These are phyloP conservation scores for Lagopus leucura DNA, from an alignment of 2,113 vertebrate species.

Conservation along the genomic window DNA sequence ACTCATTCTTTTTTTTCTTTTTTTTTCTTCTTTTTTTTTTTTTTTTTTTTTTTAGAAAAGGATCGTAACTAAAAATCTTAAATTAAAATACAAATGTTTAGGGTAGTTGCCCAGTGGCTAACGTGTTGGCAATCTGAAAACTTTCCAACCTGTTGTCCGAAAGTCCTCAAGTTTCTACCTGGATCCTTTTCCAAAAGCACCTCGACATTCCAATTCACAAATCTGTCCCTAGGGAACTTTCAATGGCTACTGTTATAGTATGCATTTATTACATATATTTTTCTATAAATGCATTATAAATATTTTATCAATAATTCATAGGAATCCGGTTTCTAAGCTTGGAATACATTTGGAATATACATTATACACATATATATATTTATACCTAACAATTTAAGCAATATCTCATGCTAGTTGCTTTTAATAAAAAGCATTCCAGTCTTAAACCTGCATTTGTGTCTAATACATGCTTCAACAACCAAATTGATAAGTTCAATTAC, in stretches of 20 bases:
- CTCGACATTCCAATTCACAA: slow-evolving; percentile 51
- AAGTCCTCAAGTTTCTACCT: slow-evolving; percentile 55
- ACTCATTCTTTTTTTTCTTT: slow-evolving; percentile 31
- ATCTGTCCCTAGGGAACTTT: slow-evolving; percentile 71
- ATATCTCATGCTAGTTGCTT: slow-evolving; percentile 84
- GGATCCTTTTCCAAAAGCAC: slow-evolving; percentile 71
- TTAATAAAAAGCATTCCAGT: slow-evolving; percentile 82
- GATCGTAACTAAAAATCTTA: slow-evolving; percentile 71
- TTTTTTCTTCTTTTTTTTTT: background rate
- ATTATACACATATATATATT: slow-evolving; percentile 82
- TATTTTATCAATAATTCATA: slow-evolving; percentile 82
- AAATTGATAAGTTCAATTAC: slow-evolving; percentile 65
- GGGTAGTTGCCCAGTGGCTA: slow-evolving; percentile 81
- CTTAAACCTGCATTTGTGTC: slow-evolving; percentile 75
- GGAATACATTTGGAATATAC: slow-evolving; percentile 84
- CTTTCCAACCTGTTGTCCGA: slow-evolving; percentile 23
- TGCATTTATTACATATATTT: slow-evolving; percentile 76
- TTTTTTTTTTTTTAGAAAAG: slow-evolving; percentile 49
- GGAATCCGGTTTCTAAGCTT: slow-evolving; percentile 81
- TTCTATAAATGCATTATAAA: slow-evolving; percentile 86
- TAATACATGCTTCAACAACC: slow-evolving; percentile 79
- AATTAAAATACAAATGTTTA: slow-evolving; percentile 75
- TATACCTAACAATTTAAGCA: slow-evolving; percentile 81
- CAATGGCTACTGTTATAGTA: slow-evolving; percentile 66
- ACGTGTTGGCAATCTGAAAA: slow-evolving; percentile 67